A percentile compares a stretch with the other conserved stretches of the same genome.
Evolutionary conservation across 2,113 vertebrate genomes (phyloP).

Genomic region (Oncorhynchus kisutch): DNA sequence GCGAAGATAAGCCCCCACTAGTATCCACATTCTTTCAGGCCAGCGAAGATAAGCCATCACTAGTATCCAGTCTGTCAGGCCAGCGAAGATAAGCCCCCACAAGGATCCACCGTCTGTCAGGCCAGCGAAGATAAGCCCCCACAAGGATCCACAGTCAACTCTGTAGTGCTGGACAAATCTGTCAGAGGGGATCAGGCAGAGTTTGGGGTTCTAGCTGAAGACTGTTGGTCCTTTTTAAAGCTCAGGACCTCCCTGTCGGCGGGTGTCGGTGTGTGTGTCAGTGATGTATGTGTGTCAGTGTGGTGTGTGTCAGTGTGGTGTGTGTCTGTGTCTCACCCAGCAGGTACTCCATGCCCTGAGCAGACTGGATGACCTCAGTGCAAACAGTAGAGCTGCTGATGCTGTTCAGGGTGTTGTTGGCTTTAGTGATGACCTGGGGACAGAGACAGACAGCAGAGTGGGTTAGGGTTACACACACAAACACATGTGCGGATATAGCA

Average conservation of each 20-base stretch:
- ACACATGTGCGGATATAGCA: constrained; percentile 3
- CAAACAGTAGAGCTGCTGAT: constrained; percentile 97
- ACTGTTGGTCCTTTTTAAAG: background rate
- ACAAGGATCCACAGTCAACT: too few relatives aligned
- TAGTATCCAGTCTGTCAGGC: too few relatives aligned
- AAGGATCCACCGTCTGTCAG: too few relatives aligned
- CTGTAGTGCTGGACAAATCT: too few relatives aligned
- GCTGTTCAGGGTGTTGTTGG: constrained; percentile 93
- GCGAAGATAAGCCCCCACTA: too few relatives aligned
- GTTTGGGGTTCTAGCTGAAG: too few relatives aligned
- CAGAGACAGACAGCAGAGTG: constrained; percentile 20
- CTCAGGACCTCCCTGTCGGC: background rate
- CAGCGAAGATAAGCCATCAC: too few relatives aligned
- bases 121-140: too few relatives aligned
- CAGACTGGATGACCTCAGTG: constrained; percentile 98
- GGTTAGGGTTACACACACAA: background rate
- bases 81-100: too few relatives aligned
- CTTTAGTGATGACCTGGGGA: constrained; percentile 91
- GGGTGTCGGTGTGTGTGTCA: background rate
- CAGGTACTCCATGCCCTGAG: constrained; percentile 98
- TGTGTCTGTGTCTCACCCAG: constrained; percentile 78
- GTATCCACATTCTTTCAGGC: too few relatives aligned
- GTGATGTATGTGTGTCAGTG: background rate
- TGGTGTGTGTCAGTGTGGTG: background rate
- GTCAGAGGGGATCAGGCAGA: too few relatives aligned